Conservation (phyloP, 2,888 invertebrate genomes). For the Leptogaster cylindrica region DNA sequence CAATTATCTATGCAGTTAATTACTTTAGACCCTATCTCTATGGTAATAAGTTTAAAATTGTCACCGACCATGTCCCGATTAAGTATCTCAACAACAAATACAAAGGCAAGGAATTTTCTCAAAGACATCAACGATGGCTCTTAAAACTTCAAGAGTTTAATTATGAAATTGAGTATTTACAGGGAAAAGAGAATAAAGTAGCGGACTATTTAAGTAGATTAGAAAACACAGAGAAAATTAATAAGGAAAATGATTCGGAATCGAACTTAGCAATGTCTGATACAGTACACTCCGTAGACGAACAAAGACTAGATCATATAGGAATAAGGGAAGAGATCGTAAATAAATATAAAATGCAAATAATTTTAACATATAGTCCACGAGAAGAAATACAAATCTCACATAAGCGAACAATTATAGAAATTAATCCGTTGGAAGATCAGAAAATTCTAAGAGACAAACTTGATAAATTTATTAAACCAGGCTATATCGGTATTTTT, state of each 20-base stretch:
- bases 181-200: constrained; percentile 45
- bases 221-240: constrained; percentile 33
- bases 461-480: constrained; percentile 34
- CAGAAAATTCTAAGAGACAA: constrained; percentile 37
- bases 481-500: constrained; percentile 43
- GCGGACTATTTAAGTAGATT: constrained; percentile 46
- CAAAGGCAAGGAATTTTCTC: constrained; percentile 43
- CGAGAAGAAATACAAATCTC: constrained; percentile 22
- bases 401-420: constrained; percentile 43
- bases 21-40: constrained; percentile 44
- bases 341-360: constrained; percentile 45
- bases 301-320: constrained; percentile 25
- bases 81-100: constrained; percentile 45
- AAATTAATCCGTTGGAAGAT: constrained; percentile 41
- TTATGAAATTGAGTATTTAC: constrained; percentile 45
- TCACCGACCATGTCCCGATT: constrained; percentile 44
- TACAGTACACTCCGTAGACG: neutral
- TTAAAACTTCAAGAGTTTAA: constrained; percentile 43
- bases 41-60: constrained; percentile 44
- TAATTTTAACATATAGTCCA: constrained; percentile 40
- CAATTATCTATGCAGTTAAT: no score
- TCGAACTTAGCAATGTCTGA: constrained; percentile 36
- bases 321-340: constrained; percentile 45
- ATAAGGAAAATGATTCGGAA: constrained; percentile 37
- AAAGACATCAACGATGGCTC: constrained; percentile 41